phyloP scores from a whole-genome alignment of 2,888 invertebrate genomes.

The Terebella lapidaria region DNA sequence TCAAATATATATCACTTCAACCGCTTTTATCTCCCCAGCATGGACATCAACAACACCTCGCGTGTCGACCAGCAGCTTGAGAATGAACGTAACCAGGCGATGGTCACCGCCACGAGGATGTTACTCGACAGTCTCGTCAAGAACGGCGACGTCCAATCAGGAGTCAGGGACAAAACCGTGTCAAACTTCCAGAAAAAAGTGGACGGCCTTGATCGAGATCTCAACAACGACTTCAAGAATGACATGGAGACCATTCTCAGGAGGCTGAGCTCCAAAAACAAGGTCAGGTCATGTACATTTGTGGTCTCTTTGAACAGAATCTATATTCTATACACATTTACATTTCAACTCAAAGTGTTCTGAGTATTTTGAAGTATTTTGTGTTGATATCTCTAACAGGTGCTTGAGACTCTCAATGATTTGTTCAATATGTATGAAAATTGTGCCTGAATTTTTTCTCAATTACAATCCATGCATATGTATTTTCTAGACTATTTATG shows the following conservation, averaged over 20 bases:
- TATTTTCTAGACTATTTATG: too few relatives aligned
- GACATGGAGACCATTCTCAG: conserved; percentile 36
- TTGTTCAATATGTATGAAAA: too few relatives aligned
- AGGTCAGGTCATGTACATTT: conserved; percentile 27
- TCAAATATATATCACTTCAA: too few relatives aligned
- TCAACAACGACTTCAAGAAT: conserved; percentile 13
- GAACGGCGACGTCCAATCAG: conserved; percentile 39
- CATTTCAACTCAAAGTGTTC: too few relatives aligned
- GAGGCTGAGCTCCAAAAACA: conserved; percentile 41
- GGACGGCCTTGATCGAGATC: conserved; percentile 32
- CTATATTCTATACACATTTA: neutral
- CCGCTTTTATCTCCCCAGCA: conserved; percentile 25
- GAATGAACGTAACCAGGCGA: conserved; percentile 38
- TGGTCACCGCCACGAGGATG: conserved; percentile 31
- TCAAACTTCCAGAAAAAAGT: conserved; percentile 23
- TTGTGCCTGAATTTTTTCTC: too few relatives aligned
- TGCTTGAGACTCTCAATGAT: too few relatives aligned
- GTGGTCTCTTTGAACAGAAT: neutral
- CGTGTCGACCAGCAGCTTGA: conserved; percentile 43
- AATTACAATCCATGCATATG: too few relatives aligned
- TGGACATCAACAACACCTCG: conserved; percentile 40
- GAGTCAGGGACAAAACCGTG: conserved; percentile 28
- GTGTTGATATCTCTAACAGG: neutral
- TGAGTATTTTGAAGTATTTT: too few relatives aligned
- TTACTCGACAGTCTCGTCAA: conserved; percentile 34